phyloP scores from a whole-genome alignment of 2,888 invertebrate genomes.

The Boloria euphrosyne region DNA sequence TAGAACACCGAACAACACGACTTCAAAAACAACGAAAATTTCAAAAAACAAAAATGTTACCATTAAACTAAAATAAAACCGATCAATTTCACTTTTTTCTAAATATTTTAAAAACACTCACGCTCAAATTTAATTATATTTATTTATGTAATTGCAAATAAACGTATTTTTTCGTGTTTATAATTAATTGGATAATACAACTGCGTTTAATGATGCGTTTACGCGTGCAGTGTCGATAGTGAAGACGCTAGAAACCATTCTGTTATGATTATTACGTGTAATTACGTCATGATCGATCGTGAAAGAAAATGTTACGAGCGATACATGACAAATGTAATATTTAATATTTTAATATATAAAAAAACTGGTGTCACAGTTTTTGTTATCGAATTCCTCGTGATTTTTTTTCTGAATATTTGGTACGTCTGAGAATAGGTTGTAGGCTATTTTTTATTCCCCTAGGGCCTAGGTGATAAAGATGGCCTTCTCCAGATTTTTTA shows the following conservation, averaged over 20 bases:
- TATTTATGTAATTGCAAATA: background rate
- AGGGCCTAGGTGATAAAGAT: too few relatives aligned
- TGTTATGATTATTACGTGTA: conserved; percentile 34
- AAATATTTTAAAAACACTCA: background rate
- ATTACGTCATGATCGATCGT: conserved; percentile 35
- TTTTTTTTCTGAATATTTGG: too few relatives aligned
- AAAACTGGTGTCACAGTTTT: too few relatives aligned
- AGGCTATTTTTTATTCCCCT: too few relatives aligned
- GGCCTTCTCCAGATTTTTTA: too few relatives aligned
- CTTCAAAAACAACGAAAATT: background rate
- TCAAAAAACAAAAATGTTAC: background rate
- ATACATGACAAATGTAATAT: too few relatives aligned
- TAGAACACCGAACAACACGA: background rate
- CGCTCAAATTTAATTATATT: too few relatives aligned
- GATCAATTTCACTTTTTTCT: background rate
- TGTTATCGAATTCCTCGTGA: too few relatives aligned
- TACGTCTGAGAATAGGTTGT: too few relatives aligned
- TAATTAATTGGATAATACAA: background rate
- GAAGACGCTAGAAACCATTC: conserved; percentile 36
- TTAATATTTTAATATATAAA: too few relatives aligned
- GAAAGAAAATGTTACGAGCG: conserved; percentile 38
- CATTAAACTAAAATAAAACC: background rate
- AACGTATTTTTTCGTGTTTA: background rate
- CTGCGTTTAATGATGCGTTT: conserved; percentile 7
- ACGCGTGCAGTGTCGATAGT: conserved; percentile 27